phyloP scores from a whole-genome alignment of 2,113 vertebrate genomes.

The Lamprotornis superbus region DNA sequence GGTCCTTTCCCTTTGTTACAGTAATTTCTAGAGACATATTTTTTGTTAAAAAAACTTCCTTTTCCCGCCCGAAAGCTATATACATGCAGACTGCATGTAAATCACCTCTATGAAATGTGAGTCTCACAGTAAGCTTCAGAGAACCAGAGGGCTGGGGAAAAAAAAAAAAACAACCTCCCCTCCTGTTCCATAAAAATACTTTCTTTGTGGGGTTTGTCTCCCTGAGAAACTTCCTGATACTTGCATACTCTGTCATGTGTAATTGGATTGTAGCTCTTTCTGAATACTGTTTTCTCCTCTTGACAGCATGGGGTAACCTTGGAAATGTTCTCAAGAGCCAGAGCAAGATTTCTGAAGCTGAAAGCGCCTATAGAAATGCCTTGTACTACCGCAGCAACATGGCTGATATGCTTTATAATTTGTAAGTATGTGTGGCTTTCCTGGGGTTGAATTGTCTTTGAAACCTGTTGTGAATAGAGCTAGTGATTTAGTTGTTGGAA shows the following conservation, averaged over 20 bases:
- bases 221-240: slow-evolving; percentile 29
- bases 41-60: background rate
- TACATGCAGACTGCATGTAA: background rate
- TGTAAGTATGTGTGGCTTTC: slow-evolving; percentile 84
- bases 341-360: slow-evolving; percentile 93
- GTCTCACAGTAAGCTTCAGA: slow-evolving; percentile 23
- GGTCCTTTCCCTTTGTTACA: background rate
- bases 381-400: slow-evolving; percentile 99
- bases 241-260: slow-evolving; percentile 42
- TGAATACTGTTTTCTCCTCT: slow-evolving; percentile 72
- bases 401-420: slow-evolving; percentile 99
- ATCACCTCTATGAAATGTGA: background rate
- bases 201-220: slow-evolving; percentile 37
- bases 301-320: slow-evolving; percentile 97
- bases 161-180: background rate
- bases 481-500: slow-evolving; percentile 63
- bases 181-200: background rate
- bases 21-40: background rate
- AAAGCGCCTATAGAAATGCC: slow-evolving; percentile 95
- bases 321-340: slow-evolving; percentile 99
- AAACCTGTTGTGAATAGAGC: slow-evolving; percentile 17
- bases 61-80: background rate
- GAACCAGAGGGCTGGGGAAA: background rate
- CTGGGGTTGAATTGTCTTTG: slow-evolving; percentile 20
- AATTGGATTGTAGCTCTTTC: slow-evolving; percentile 56